Evolutionary conservation across 2,888 invertebrate genomes (phyloP), one percentile per base, ranked within the genome.

Genomic region (Toxonevra muliebris): DNA sequence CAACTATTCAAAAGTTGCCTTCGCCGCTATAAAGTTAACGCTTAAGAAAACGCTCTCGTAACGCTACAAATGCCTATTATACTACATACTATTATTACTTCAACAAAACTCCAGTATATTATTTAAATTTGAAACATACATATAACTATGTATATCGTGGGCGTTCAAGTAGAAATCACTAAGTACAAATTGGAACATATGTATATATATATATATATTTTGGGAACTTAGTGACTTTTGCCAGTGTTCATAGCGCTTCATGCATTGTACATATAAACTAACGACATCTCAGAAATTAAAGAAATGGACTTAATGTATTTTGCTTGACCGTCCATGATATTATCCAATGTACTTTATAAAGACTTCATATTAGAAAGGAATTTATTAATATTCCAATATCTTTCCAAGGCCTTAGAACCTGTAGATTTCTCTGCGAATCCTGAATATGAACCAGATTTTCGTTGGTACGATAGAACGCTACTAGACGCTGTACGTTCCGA

Each of bases 401-500:
- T 50, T 61, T 73, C 75, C 8, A 88, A 96, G 94, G 88, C 88
- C 72, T 88, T 92, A 53, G 90, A 92, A 78, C 90, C 92, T 58
- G 87, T 97, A 75, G 97, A 98, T 86, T 97, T 99, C 86, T 96
- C 97, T n/a, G 91, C 91, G 83, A 98, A 99, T 87, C 91, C 92
- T 52, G 92, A 95, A 84, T 93, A 93, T 84, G 98, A 99, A 86
- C 88, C 92, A 9, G 93, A 92, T 70, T 99, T 99, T 87, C 92
- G 91, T 80, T 99, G 98, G 88, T 98, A 94, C 86, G 99, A 99
- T 87, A 87, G 89, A 68, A 89, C 90, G 55, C 87, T 99, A 65
- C 85, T 97, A 77, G 93, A 95, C 68, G 94, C 95, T 13, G 94
- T 97, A 55, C 88, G 87, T 75, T 87, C 89, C 48, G 91, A 91